A percentile compares a stretch with the other conserved stretches of the same genome.
Evolutionary conservation across 2,888 invertebrate species (phyloP).

Genomic region (Drosophila neotestacea): DNA sequence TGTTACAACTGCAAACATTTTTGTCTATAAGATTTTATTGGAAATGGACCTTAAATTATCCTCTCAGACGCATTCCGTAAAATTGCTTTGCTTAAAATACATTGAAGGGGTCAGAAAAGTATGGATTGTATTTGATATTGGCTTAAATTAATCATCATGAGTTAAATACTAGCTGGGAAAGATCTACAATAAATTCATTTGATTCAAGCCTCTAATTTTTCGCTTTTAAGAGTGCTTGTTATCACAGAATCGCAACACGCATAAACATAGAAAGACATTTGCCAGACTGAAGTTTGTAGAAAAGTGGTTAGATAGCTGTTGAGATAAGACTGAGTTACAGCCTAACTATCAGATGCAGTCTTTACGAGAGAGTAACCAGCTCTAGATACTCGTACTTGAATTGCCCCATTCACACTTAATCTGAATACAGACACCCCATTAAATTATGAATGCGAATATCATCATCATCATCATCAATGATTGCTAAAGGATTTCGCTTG

Average conservation of each 20-base stretch:
- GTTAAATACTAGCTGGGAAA: not conserved
- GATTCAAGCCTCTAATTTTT: not conserved
- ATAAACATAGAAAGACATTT: slow-evolving; percentile 34
- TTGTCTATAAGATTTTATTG: slow-evolving; percentile 9
- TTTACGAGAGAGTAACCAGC: slow-evolving; percentile 11
- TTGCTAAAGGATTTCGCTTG: slow-evolving; percentile 55
- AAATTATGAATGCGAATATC: slow-evolving; percentile 48
- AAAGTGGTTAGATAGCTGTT: slow-evolving; percentile 54
- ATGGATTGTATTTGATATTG: not conserved
- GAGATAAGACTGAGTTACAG: slow-evolving; percentile 53
- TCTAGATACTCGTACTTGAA: slow-evolving; percentile 3
- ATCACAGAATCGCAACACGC: slow-evolving; percentile 17
- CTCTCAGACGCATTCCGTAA: slow-evolving; percentile 1
- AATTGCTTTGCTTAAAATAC: not conserved
- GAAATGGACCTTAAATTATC: slow-evolving; percentile 24
- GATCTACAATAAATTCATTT: not conserved
- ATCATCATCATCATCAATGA: slow-evolving; percentile 24
- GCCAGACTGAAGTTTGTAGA: slow-evolving; percentile 35
- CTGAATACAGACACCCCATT: slow-evolving; percentile 36
- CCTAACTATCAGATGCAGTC: slow-evolving; percentile 35
- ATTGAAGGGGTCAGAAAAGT: slow-evolving; percentile 1
- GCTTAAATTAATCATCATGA: not conserved
- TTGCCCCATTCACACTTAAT: slow-evolving; percentile 16
- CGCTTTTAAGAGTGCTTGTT: not conserved
- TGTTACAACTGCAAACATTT: not conserved